Base-by-base conservation (phyloP, 2,113 vertebrate species). In the Grammomys dolichurus region DNA sequence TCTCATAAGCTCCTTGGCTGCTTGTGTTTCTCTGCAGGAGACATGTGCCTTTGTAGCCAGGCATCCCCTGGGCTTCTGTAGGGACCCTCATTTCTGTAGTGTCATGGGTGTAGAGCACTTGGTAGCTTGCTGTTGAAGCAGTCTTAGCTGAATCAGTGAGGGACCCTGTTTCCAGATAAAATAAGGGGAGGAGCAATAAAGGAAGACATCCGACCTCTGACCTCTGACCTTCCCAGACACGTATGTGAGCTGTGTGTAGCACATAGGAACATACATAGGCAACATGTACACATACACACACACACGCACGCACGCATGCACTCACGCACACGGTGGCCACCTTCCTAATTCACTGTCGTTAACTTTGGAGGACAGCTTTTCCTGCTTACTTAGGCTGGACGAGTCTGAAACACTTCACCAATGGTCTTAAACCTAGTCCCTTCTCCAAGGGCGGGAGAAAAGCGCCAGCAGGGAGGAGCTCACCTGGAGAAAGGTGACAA, bases 11-110 rank as follows among this genome's bases (percentile, higher is more conserved):
- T 54, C 26, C 7, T 56, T 72, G 81, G 9, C 54, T 51, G 20
- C 56, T 86, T 78, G 63, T 65, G 7, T 80, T 73, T 89, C 40
- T 58, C 82, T 75, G 95, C 63, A 87, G 72, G 73, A 80, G 33
- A 36, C 24, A 69, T 76, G 43, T 22, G 33, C 2, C 40, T 73
- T 54, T 87, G 65, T 65, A 70, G 65, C 65, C 65, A 36, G 28
- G 46, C 4, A 3, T 87, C 1, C 36, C 80, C 56, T 14, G 60
- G 7, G 48, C 33, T 19, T 17, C 17, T 87, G 84, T 20, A 11
- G 40, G 19, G 22, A 87, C 10, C 43, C 63, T 51, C 51, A 51
- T 51, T 11, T 51, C 51, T 51, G 10, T 51, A 51, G 51, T 51
- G 51, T 51, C 51, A 51, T 51, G 51, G 51, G 10, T 28, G 24